Evolutionary conservation across 2,797 vertebrate genomes (phyloP), one percentile per base, ranked within the genome.

Genomic region (Ficedula albicollis): DNA sequence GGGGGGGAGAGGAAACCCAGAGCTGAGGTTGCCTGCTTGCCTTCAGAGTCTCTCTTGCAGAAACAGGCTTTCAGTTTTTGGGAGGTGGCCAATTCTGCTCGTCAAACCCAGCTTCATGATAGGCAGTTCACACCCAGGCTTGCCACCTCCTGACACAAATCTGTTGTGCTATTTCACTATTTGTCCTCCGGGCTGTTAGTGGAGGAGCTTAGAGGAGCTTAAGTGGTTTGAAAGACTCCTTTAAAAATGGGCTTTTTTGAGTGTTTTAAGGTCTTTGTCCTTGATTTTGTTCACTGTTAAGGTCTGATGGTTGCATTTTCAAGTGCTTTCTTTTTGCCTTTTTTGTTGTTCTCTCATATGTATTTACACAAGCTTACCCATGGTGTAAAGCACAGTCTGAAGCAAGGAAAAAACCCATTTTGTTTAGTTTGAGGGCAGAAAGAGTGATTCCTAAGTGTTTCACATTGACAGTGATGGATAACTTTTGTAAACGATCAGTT

Each of bases 61-160:
- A 87, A 94, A 41, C 63, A 86, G 67, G 17, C 89, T 72, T 81
- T 76, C 78, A 6, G 66, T 9, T 86, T 72, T 87, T 96, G 96
- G 96, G 94, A 84, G 32, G 67, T 75, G 68, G 94, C 95, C 94
- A 96, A 59, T 73, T 93, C 90, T 80, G 56, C 85, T 95, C 46
- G 6, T 96, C 93, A 93, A 87, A 84, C 75, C 27, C 84, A 25
- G 72, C 84, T 94, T 83, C 68, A 64, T 93, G 95, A 96, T 87
- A 80, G 94, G 95, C 94, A 93, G 82, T 92, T 96, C 93, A 34
- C 93, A 96, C 96, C 90, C 91, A 86, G 78, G 67, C 87, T 93
- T 95, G 85, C 93, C 95, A 96, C 94, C 94, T 95, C 82, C 95
- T 91, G 96, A 95, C 95, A 95, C 94, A 96, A 95, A 96, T 95